These are phyloP conservation scores for Pseudochirops corinnae DNA, from an alignment of 2,797 vertebrate species.

Conservation along the genomic window DNA sequence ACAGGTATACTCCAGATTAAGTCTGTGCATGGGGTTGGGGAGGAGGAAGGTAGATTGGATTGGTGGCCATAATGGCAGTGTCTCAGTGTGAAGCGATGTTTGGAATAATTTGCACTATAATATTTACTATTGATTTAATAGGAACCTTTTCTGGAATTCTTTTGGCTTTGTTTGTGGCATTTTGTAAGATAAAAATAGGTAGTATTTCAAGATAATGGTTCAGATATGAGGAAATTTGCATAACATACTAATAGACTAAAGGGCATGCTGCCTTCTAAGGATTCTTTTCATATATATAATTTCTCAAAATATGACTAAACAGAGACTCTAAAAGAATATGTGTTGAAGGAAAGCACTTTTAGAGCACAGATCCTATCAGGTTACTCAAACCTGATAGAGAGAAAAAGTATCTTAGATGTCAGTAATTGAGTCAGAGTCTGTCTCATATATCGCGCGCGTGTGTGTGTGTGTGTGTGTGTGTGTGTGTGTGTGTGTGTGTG, in stretches of 20 bases:
- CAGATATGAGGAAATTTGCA: neutral
- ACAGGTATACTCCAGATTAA: constrained; percentile 78
- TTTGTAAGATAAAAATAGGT: constrained; percentile 33
- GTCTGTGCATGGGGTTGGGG: neutral
- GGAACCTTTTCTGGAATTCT: constrained; percentile 3
- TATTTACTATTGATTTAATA: neutral
- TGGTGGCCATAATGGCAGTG: neutral
- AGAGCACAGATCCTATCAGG: neutral
- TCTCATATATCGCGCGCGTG: too few species aligned
- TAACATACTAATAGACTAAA: neutral
- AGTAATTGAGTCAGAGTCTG: constrained; percentile 52
- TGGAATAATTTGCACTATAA: neutral
- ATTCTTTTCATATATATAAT: neutral
- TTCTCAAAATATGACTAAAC: neutral
- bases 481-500: too few species aligned
- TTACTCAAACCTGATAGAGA: neutral
- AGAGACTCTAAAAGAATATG: neutral
- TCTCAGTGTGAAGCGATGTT: constrained; percentile 4
- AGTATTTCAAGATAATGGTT: neutral
- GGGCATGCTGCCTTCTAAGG: neutral
- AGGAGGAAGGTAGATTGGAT: neutral
- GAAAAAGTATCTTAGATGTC: neutral
- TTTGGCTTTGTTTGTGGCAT: neutral
- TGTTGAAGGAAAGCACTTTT: neutral
- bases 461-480: too few species aligned